Conservation (phyloP, 2,797 vertebrate genomes). For the Hipposideros larvatus region DNA sequence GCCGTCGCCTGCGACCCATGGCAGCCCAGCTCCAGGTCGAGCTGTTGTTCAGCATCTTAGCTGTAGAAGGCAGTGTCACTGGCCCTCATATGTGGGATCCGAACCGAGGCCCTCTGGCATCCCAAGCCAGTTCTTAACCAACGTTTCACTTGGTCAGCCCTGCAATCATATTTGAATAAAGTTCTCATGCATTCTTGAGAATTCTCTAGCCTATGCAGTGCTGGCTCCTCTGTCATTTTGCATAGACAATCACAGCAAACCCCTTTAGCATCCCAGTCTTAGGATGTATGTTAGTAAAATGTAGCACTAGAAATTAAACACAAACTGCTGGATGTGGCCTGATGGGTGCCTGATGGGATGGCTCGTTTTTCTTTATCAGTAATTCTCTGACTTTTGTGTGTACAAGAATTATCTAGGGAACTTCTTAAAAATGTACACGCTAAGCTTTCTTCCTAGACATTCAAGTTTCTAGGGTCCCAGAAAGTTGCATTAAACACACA, state of each 20-base stretch:
- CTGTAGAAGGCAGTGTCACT: too few species aligned
- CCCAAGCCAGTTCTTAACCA: too few species aligned
- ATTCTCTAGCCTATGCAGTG: neutral
- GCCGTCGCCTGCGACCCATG: too few species aligned
- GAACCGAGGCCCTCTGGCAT: too few species aligned
- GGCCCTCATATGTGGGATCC: too few species aligned
- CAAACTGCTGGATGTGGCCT: accelerated
- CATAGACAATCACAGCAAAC: accelerated
- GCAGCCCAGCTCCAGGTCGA: too few species aligned
- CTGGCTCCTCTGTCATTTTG: neutral
- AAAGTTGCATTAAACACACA: slow-evolving; percentile 26
- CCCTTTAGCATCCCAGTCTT: neutral
- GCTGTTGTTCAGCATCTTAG: too few species aligned
- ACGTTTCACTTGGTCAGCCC: neutral
- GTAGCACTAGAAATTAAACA: neutral
- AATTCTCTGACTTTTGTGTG: neutral
- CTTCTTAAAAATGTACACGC: neutral
- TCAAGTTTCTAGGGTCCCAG: neutral
- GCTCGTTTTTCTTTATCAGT: neutral
- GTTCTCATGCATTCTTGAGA: neutral
- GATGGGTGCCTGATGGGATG: accelerated
- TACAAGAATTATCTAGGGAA: neutral
- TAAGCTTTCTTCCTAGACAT: neutral
- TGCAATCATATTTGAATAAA: neutral
- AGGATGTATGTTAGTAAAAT: accelerated